Percentiles rank a stretch among this genome's conserved stretches.
These are phyloP conservation scores for Entosphenus tridentatus DNA, from an alignment of 2,113 vertebrate genomes.

Conservation along the genomic window DNA sequence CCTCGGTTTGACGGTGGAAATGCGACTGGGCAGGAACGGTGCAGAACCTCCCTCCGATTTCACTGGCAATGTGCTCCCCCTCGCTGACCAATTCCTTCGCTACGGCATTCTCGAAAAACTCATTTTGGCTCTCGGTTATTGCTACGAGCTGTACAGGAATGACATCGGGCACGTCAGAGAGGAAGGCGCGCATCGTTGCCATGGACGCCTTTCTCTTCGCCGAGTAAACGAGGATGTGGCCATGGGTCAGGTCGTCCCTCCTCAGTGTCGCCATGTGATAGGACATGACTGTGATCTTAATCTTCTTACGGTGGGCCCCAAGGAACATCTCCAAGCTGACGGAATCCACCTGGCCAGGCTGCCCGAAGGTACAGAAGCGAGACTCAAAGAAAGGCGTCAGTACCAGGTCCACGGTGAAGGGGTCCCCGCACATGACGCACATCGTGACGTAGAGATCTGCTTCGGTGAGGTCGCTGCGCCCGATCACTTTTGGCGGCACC, in stretches of 20 bases:
- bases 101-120: constrained; percentile 41
- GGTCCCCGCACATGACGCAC: constrained; percentile 40
- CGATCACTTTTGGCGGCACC: background rate
- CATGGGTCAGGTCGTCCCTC: constrained; percentile 62
- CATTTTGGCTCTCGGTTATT: constrained; percentile 36
- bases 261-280: constrained; percentile 63
- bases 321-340: constrained; percentile 45
- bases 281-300: constrained; percentile 57
- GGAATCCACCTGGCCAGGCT: constrained; percentile 27
- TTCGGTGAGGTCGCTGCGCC: constrained; percentile 39
- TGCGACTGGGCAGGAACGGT: constrained; percentile 20
- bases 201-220: constrained; percentile 59
- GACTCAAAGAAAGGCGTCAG: constrained; percentile 53
- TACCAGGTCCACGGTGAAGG: constrained; percentile 46
- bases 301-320: constrained; percentile 39
- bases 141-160: constrained; percentile 71
- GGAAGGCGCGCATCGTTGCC: constrained; percentile 68
- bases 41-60: constrained; percentile 56
- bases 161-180: constrained; percentile 82
- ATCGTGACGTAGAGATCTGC: constrained; percentile 53
- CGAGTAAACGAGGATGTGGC: constrained; percentile 70
- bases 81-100: constrained; percentile 54
- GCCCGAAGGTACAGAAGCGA: constrained; percentile 37
- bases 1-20: constrained; percentile 1
- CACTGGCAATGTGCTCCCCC: constrained; percentile 70